Conservation (phyloP, 2,113 vertebrate genomes). For the Holacanthus passer region DNA sequence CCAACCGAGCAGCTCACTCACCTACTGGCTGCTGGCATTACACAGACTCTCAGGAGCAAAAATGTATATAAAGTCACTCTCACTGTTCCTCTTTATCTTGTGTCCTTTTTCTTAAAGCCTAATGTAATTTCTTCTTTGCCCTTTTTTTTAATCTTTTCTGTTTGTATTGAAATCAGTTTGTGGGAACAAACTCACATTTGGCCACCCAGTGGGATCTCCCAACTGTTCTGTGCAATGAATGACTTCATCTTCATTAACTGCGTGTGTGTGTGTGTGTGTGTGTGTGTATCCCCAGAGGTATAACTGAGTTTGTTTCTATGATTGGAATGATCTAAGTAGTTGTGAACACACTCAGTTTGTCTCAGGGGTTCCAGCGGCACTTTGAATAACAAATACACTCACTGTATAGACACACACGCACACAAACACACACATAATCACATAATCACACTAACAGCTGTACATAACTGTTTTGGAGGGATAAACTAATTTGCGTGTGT, state of each 20-base stretch:
- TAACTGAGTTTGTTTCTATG: constrained; percentile 47
- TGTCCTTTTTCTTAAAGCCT: background rate
- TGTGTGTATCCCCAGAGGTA: constrained; percentile 23
- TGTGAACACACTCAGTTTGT: constrained; percentile 66
- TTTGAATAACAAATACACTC: constrained; percentile 46
- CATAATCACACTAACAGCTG: constrained; percentile 68
- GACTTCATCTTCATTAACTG: constrained; percentile 31
- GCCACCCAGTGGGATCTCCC: background rate
- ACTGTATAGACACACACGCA: background rate
- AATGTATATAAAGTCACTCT: background rate
- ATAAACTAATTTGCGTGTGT: constrained; percentile 47
- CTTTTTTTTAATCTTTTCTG: background rate
- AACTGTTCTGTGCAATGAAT: constrained; percentile 25
- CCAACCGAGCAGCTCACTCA: constrained; percentile 30
- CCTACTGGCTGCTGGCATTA: constrained; percentile 26
- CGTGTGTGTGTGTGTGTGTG: constrained; percentile 13
- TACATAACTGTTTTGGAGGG: constrained; percentile 35
- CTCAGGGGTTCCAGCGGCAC: constrained; percentile 48
- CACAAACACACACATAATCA: constrained; percentile 40
- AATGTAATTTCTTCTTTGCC: background rate
- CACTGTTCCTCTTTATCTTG: background rate
- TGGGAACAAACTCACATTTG: background rate
- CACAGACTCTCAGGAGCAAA: constrained; percentile 16
- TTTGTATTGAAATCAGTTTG: constrained; percentile 4
- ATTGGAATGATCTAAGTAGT: constrained; percentile 62